These are phyloP conservation scores for Chirona hameri DNA, from an alignment of 2,888 invertebrate species.

Conservation along the genomic window DNA sequence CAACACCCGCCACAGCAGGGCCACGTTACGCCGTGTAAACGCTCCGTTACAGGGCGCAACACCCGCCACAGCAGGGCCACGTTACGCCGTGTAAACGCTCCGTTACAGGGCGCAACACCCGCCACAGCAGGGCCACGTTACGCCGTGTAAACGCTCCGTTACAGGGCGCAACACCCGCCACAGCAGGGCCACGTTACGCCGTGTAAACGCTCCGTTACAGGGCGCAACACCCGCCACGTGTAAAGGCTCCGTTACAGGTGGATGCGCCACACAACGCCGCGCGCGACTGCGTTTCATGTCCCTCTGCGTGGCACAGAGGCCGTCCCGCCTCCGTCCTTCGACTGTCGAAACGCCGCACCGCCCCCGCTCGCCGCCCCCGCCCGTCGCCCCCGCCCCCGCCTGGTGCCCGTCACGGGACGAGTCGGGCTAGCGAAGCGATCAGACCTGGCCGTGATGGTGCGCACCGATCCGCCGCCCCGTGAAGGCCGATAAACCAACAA, in stretches of 20 bases:
- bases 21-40: too few relatives aligned
- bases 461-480: conserved; percentile 46
- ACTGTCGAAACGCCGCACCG: conserved; percentile 37
- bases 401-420: conserved; percentile 46
- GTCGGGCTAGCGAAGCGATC: conserved; percentile 40
- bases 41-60: neutral
- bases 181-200: conserved; percentile 55
- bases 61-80: too few relatives aligned
- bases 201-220: conserved; percentile 44
- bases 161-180: conserved; percentile 49
- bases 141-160: too few relatives aligned
- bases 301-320: conserved; percentile 57
- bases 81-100: too few relatives aligned
- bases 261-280: conserved; percentile 23
- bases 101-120: neutral
- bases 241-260: neutral
- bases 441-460: conserved; percentile 35
- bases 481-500: conserved; percentile 40
- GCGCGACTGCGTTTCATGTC: conserved; percentile 33
- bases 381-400: conserved; percentile 52
- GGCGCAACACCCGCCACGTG: conserved; percentile 50
- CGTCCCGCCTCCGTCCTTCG: conserved; percentile 57
- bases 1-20: conserved; percentile 29
- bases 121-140: conserved; percentile 49
- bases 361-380: conserved; percentile 48